These are phyloP conservation scores for Alces alces DNA, from an alignment of 2,113 vertebrate species.

Conservation along the genomic window DNA sequence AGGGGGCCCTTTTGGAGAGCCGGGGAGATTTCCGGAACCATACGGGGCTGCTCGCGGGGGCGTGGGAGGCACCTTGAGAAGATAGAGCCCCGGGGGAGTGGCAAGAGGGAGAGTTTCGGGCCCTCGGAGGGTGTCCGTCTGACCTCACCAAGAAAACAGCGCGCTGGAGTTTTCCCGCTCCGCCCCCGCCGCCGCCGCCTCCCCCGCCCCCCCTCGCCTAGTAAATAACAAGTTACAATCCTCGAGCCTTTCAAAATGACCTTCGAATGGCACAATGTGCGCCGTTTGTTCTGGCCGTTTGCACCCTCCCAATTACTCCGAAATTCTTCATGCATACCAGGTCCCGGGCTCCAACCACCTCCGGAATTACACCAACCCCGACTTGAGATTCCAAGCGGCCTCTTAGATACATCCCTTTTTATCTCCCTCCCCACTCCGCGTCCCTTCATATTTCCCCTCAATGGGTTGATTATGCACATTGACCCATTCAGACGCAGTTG, in stretches of 20 bases:
- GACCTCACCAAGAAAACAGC: slow-evolving; percentile 55
- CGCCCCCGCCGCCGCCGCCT: not conserved
- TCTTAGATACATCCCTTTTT: slow-evolving; percentile 30
- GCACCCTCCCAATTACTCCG: slow-evolving; percentile 40
- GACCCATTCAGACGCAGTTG: slow-evolving; percentile 59
- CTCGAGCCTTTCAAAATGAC: slow-evolving; percentile 37
- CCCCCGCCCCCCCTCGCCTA: not conserved
- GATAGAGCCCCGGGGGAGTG: slow-evolving; percentile 6
- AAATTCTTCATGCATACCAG: slow-evolving; percentile 53
- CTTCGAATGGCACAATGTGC: slow-evolving; percentile 35
- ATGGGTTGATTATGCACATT: slow-evolving; percentile 56
- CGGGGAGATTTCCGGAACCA: slow-evolving; percentile 9
- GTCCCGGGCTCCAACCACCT: slow-evolving; percentile 35
- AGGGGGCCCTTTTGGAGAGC: not conserved
- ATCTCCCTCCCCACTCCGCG: not conserved
- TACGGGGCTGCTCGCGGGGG: not conserved
- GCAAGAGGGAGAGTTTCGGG: not conserved
- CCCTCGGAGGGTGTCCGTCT: slow-evolving; percentile 42
- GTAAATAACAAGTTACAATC: slow-evolving; percentile 55
- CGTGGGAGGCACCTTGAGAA: slow-evolving; percentile 45
- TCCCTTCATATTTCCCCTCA: slow-evolving; percentile 39
- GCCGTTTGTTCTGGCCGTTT: not conserved
- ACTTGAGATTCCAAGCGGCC: slow-evolving; percentile 41
- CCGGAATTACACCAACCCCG: not conserved
- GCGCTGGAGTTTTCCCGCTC: slow-evolving; percentile 41